A percentile compares a stretch with the other conserved stretches of the same genome.
Evolutionary conservation across 2,888 invertebrate genomes (phyloP).

Genomic region (Drosophila macrospina): DNA sequence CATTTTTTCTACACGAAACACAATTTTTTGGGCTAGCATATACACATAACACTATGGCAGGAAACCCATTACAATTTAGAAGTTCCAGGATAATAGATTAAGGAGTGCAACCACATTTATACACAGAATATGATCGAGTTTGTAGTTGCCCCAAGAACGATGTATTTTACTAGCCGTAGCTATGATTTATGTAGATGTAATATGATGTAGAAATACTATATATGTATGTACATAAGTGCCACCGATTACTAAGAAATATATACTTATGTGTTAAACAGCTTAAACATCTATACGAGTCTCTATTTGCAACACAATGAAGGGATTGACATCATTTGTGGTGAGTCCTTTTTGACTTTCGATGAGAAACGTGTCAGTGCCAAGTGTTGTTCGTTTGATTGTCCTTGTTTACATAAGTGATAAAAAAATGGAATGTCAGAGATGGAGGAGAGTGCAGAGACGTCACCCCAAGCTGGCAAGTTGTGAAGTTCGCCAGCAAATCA

Average conservation of each 20-base stretch:
- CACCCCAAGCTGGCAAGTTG: slow-evolving; percentile 29
- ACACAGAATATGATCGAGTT: background rate
- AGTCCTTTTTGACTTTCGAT: slow-evolving; percentile 2
- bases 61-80: slow-evolving; percentile 12
- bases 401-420: slow-evolving; percentile 83
- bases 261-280: slow-evolving; percentile 47
- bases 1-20: slow-evolving; percentile 66
- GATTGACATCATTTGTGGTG: background rate
- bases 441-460: slow-evolving; percentile 31
- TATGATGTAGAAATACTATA: slow-evolving; percentile 41
- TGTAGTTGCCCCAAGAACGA: slow-evolving; percentile 15
- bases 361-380: slow-evolving; percentile 68
- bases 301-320: background rate
- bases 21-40: slow-evolving; percentile 33
- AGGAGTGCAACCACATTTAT: slow-evolving; percentile 32
- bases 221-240: slow-evolving; percentile 60
- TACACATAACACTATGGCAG: slow-evolving; percentile 9
- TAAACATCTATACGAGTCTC: slow-evolving; percentile 33
- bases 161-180: slow-evolving; percentile 32
- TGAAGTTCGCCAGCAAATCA: slow-evolving; percentile 71
- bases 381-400: slow-evolving; percentile 73
- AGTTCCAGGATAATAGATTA: slow-evolving; percentile 19
- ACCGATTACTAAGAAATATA: slow-evolving; percentile 64
- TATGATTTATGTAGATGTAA: slow-evolving; percentile 34
- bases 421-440: slow-evolving; percentile 68